Evolutionary conservation across 2,113 vertebrate species (phyloP).

Genomic region (Dromas ardeola): DNA sequence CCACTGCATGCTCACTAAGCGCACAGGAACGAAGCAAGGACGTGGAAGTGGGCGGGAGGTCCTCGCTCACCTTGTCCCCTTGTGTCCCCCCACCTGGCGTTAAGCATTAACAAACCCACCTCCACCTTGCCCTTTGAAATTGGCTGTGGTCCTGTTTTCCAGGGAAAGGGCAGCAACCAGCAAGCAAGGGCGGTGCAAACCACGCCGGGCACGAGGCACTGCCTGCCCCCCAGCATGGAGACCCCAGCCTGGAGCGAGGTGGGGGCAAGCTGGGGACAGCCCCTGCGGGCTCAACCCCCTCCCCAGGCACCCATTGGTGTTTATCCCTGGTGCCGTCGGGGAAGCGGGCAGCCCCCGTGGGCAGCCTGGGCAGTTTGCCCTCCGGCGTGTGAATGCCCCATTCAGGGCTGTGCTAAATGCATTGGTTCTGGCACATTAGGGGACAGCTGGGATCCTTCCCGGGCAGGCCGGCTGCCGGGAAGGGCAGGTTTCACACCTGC

Average conservation of each 20-base stretch:
- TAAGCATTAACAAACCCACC: background rate
- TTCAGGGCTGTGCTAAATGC: constrained; percentile 61
- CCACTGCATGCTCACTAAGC: rapidly evolving
- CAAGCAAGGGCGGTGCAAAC: background rate
- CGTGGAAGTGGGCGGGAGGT: background rate
- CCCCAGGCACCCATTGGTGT: rapidly evolving
- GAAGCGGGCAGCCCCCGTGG: background rate
- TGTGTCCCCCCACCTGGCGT: background rate
- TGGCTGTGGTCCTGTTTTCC: background rate
- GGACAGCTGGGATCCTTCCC: constrained; percentile 69
- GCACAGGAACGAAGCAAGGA: rapidly evolving
- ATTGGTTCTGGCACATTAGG: constrained; percentile 68
- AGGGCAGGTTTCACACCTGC: constrained; percentile 64
- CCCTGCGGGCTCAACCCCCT: background rate
- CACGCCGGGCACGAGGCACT: background rate
- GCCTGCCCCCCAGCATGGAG: background rate
- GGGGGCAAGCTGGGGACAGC: background rate
- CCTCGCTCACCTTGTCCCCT: background rate
- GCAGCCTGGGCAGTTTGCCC: constrained; percentile 32
- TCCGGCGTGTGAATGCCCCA: constrained; percentile 43
- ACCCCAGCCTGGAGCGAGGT: background rate
- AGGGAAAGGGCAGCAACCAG: background rate
- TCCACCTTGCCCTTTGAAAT: background rate
- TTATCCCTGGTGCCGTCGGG: rapidly evolving
- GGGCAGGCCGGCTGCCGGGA: background rate